Evolutionary conservation across 1,140 invertebrate species (phyloP).

Genomic region (Drosophila pseudoananassae): DNA sequence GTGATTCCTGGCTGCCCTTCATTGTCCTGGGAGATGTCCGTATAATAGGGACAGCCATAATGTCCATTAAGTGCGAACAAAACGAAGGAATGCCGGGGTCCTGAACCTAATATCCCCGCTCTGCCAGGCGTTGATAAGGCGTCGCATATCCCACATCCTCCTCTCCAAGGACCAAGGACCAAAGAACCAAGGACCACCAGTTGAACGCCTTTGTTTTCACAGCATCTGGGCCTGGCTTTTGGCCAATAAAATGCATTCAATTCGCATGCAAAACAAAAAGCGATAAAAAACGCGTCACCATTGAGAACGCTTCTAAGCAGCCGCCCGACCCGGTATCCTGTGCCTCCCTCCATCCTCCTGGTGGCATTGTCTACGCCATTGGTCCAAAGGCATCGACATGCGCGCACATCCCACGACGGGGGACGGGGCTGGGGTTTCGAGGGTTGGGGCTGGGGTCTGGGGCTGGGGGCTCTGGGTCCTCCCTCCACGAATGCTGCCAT

Average conservation of each 20-base stretch:
- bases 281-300: slow-evolving; percentile 74
- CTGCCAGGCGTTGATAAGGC: slow-evolving; percentile 66
- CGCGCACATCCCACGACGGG: slow-evolving; percentile 48
- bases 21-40: slow-evolving; percentile 52
- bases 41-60: slow-evolving; percentile 69
- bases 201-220: slow-evolving; percentile 60
- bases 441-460: neutral
- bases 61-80: slow-evolving; percentile 77
- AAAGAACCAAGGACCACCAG: slow-evolving; percentile 32
- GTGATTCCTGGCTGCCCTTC: slow-evolving; percentile 12
- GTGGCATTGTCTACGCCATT: slow-evolving; percentile 76
- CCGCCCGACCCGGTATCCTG: slow-evolving; percentile 37
- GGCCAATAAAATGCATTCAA: slow-evolving; percentile 78
- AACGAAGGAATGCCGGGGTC: slow-evolving; percentile 42
- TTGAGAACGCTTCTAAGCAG: slow-evolving; percentile 81
- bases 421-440: slow-evolving; percentile 6
- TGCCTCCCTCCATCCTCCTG: slow-evolving; percentile 12
- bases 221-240: slow-evolving; percentile 49
- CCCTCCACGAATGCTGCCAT: slow-evolving; percentile 63
- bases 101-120: slow-evolving; percentile 24
- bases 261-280: slow-evolving; percentile 78
- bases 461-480: neutral
- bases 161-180: slow-evolving; percentile 6
- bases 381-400: slow-evolving; percentile 76
- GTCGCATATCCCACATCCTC: slow-evolving; percentile 1